Base-by-base conservation (phyloP, 92 coral and sea anemone species). In the Umimayanthus chanpuru region DNA sequence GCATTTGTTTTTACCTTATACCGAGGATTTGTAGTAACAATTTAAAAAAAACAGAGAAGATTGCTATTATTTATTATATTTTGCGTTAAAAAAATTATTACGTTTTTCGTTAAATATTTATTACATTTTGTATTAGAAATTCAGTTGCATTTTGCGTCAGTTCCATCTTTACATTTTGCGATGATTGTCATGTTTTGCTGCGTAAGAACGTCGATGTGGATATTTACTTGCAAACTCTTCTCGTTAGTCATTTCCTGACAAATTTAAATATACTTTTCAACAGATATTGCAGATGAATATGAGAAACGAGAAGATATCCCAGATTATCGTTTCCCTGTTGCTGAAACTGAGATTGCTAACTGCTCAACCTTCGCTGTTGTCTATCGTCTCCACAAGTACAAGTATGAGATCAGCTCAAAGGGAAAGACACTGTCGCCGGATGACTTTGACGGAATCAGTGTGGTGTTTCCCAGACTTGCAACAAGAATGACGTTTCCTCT, bases 361-460 rank as follows among this genome's bases (percentile, higher is more conserved):
- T 81, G 85, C 58, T 64, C 85, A 14, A 65, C 85, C 9, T 81
- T 81, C 58, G 85, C 85, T 38, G 85, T 81, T 18, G 75, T 81
- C 44, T 65, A 81, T 81, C 85, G 85, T 44, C 85, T 81, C 16
- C 44, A 29, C n/a, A 81, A 75, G 5, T 36, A 64, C 75, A 81
- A 23, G 23, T 56, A 23, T 0, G 14, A 26, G 16, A 30, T 81
- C 39, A 81, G 32, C 75, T n/a, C 85, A 40, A 81, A 25, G 2
- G 85, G 85, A 18, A 55, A 38, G 1, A 81, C 32, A 65, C 75
- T 56, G 43, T 5, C 50, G 4, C 76, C 21, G 0, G 38, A 23
- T 39, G 85, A 40, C 85, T 81, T 81, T 65, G 76, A 81, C 2
- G 85, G 75, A 40, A 39, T 81, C 29, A 65, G 53, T 7, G 75